phyloP scores from a whole-genome alignment of 2,113 vertebrate species.

The Rostratula benghalensis region DNA sequence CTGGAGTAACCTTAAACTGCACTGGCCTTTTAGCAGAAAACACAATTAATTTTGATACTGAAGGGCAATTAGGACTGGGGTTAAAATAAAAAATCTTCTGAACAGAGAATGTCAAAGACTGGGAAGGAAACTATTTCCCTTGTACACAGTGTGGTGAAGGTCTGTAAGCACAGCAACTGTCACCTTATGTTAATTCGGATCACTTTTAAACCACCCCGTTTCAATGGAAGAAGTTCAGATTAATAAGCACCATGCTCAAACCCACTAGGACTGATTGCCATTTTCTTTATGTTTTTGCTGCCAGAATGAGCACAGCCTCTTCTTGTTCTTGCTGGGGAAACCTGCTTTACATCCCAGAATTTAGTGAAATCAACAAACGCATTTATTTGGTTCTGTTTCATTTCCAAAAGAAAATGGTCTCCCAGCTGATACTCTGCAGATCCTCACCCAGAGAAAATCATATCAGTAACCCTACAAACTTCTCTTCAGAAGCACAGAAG shows the following conservation, averaged over 20 bases:
- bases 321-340: background rate
- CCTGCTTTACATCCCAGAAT: conserved; percentile 45
- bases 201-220: conserved; percentile 1
- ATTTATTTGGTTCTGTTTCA: conserved; percentile 25
- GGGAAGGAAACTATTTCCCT: conserved; percentile 61
- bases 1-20: conserved; percentile 79
- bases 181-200: conserved; percentile 40
- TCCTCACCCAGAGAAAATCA: background rate
- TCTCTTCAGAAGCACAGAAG: background rate
- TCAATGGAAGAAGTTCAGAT: conserved; percentile 36
- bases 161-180: conserved; percentile 22
- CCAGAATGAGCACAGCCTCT: conserved; percentile 24
- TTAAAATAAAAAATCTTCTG: conserved; percentile 79
- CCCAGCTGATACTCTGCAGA: background rate
- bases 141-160: conserved; percentile 1
- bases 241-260: background rate
- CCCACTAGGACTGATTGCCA: background rate
- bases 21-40: conserved; percentile 84
- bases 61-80: conserved; percentile 82
- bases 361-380: conserved; percentile 23
- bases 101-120: conserved; percentile 73
- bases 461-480: background rate
- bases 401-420: conserved; percentile 32
- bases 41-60: conserved; percentile 86
- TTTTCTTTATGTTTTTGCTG: conserved; percentile 26